phyloP scores from a whole-genome alignment of 2,113 vertebrate species.

The Callorhinus ursinus region DNA sequence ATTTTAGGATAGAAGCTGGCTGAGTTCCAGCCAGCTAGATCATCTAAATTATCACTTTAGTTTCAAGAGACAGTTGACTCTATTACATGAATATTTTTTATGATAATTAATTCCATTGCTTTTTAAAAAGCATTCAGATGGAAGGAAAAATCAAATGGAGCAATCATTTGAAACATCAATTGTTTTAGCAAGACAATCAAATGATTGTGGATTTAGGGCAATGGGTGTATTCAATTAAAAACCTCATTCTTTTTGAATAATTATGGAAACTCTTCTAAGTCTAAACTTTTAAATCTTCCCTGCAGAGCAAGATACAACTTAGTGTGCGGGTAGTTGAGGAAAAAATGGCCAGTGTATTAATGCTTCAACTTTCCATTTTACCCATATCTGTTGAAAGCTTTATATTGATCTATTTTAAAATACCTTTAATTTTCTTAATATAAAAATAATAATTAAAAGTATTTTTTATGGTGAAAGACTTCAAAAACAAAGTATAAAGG shows the following conservation, averaged over 20 bases:
- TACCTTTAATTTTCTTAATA: not conserved
- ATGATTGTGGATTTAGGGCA: constrained; percentile 61
- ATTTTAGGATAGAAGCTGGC: not conserved
- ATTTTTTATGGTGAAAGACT: not conserved
- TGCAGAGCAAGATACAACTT: not conserved
- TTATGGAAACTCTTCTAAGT: not conserved
- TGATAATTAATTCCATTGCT: constrained; percentile 73
- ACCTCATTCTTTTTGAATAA: constrained; percentile 58
- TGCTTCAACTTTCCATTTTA: not conserved
- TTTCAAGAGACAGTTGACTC: constrained; percentile 49
- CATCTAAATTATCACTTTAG: not conserved
- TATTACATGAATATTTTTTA: constrained; percentile 41
- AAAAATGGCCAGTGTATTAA: not conserved
- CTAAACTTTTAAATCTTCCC: not conserved
- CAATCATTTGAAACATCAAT: constrained; percentile 62
- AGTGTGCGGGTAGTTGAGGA: not conserved
- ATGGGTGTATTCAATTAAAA: constrained; percentile 70
- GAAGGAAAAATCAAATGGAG: constrained; percentile 58
- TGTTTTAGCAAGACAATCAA: constrained; percentile 71
- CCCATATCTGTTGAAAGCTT: not conserved
- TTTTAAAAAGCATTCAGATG: constrained; percentile 58
- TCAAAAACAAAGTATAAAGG: not conserved
- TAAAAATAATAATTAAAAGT: not conserved
- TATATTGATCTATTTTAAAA: constrained; percentile 21
- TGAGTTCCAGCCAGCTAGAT: not conserved